A percentile compares a stretch with the other conserved stretches of the same genome.
Evolutionary conservation across 2,797 vertebrate species (phyloP).

Genomic region (Rhabdophis nuchalis): DNA sequence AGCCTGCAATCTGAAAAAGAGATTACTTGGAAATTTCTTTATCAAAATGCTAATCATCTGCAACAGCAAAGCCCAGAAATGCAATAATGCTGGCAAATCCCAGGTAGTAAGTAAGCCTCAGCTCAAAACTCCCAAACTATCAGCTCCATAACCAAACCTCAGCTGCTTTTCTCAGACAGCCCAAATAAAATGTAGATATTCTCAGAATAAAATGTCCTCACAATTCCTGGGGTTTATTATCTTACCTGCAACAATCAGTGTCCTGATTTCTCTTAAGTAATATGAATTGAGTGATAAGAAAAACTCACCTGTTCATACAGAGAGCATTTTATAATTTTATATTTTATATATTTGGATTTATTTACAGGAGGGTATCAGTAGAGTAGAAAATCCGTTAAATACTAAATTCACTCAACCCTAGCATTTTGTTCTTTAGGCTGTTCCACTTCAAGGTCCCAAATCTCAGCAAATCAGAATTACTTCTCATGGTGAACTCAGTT

Average conservation of each 20-base stretch:
- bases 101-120: background rate
- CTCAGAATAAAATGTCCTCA: constrained; percentile 2
- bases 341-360: background rate
- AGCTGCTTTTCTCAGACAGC: background rate
- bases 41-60: constrained; percentile 47
- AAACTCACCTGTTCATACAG: constrained; percentile 17
- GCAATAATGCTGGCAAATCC: constrained; percentile 45
- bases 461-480: background rate
- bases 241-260: constrained; percentile 38
- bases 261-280: constrained; percentile 27
- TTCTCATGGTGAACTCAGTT: background rate
- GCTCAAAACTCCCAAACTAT: constrained; percentile 35
- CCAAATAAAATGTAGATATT: background rate
- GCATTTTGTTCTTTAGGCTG: background rate
- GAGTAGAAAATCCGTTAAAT: background rate
- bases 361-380: background rate
- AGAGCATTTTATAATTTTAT: background rate
- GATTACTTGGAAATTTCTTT: constrained; percentile 58
- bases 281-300: constrained; percentile 14
- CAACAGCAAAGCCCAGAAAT: constrained; percentile 48
- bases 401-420: background rate
- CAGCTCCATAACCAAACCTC: background rate
- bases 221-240: constrained; percentile 30
- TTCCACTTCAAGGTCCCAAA: background rate
- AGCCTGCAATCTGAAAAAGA: constrained; percentile 39